These are phyloP conservation scores for Zaprionus ornatus DNA, from an alignment of 1,140 invertebrate species.

Conservation along the genomic window DNA sequence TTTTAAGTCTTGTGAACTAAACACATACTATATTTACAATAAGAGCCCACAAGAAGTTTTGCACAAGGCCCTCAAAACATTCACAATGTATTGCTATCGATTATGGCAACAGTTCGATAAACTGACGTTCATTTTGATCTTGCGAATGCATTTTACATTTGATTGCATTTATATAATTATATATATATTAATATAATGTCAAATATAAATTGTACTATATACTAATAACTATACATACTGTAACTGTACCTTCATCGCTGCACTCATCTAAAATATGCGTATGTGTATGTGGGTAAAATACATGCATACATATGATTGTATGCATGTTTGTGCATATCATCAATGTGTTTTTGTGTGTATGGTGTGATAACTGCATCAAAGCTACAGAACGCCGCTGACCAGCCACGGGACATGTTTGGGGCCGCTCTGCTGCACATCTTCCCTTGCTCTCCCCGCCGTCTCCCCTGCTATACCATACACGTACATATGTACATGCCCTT, in stretches of 20 bases:
- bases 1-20: too few species aligned
- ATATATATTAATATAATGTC: neutral
- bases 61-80: neutral
- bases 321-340: neutral
- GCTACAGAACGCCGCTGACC: constrained; percentile 27
- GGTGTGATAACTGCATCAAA: constrained; percentile 37
- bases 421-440: constrained; percentile 18
- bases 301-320: constrained; percentile 2
- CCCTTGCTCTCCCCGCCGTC: neutral
- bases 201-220: neutral
- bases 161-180: neutral
- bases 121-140: neutral
- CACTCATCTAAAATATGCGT: neutral
- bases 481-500: neutral
- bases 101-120: neutral
- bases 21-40: too few species aligned
- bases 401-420: constrained; percentile 35
- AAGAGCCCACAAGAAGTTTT: too few species aligned
- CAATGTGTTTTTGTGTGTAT: constrained; percentile 3
- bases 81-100: neutral
- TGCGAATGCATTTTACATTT: neutral
- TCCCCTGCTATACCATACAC: neutral
- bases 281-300: neutral
- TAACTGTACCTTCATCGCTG: constrained; percentile 11
- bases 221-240: neutral